Evolutionary conservation across 2,888 invertebrate genomes (phyloP).

Genomic region (Chymomyza amoena): DNA sequence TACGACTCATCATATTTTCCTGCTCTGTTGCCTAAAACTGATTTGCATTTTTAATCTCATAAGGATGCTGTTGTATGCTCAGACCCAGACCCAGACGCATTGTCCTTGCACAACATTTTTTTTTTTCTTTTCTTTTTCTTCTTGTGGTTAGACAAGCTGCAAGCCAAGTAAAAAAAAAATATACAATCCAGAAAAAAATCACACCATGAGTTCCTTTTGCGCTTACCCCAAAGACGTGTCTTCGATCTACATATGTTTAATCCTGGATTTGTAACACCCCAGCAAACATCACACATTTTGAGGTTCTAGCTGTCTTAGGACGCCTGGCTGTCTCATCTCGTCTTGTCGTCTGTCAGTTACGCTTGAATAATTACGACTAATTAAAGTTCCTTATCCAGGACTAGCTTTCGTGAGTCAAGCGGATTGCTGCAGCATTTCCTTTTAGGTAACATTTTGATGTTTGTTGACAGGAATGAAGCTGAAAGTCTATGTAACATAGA

Average conservation of each 20-base stretch:
- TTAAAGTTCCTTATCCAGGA: conserved; percentile 54
- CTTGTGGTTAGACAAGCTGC: conserved; percentile 62
- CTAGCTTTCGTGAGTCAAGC: conserved; percentile 41
- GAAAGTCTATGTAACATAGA: too few species aligned
- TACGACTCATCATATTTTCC: conserved; percentile 55
- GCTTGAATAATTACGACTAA: conserved; percentile 67
- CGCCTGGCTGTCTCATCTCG: conserved; percentile 4
- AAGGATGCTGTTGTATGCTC: conserved; percentile 63
- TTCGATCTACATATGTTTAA: conserved; percentile 65
- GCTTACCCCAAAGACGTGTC: neutral
- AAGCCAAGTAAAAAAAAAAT: conserved; percentile 32
- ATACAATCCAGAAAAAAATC: conserved; percentile 21
- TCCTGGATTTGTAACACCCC: conserved; percentile 67
- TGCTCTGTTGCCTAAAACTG: conserved; percentile 51
- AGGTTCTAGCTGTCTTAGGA: neutral
- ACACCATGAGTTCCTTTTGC: neutral
- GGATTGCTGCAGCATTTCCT: conserved; percentile 26
- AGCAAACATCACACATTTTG: conserved; percentile 12
- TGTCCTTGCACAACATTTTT: conserved; percentile 42
- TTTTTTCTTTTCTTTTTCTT: conserved; percentile 23
- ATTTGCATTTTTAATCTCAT: conserved; percentile 78
- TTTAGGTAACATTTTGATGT: conserved; percentile 6
- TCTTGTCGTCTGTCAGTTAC: conserved; percentile 38
- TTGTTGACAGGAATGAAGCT: conserved; percentile 26
- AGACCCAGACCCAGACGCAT: conserved; percentile 29